Evolutionary conservation across 2,797 vertebrate genomes (phyloP).

Genomic region (Macropodus opercularis): DNA sequence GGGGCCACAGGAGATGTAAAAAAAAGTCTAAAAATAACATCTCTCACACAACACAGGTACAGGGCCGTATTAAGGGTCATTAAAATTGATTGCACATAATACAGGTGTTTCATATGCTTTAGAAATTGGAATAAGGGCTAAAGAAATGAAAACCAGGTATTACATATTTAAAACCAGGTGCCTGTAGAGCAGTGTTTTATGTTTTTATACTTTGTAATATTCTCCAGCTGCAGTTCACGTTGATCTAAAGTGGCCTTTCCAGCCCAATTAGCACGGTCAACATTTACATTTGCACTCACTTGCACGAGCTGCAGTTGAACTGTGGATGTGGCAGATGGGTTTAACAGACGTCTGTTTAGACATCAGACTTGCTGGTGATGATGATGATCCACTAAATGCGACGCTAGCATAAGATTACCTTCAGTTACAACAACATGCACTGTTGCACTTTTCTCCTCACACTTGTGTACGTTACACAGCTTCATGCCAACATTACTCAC

Average conservation of each 20-base stretch:
- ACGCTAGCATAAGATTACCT: conserved; percentile 23
- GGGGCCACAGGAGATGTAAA: conserved; percentile 27
- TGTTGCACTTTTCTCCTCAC: conserved; percentile 30
- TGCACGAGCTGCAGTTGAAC: neutral
- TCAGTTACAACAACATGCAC: conserved; percentile 44
- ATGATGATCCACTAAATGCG: conserved; percentile 1
- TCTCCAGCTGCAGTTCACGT: conserved; percentile 23
- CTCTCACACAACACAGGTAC: conserved; percentile 12
- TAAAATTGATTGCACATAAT: conserved; percentile 39
- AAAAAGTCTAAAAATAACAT: conserved; percentile 18
- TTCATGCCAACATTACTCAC: conserved; percentile 61
- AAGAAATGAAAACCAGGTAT: conserved; percentile 34
- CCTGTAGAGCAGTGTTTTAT: conserved; percentile 11
- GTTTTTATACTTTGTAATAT: too few relatives aligned
- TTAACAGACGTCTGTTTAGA: too few relatives aligned
- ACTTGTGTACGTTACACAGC: conserved; percentile 30
- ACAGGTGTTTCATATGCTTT: conserved; percentile 54
- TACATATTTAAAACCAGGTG: conserved; percentile 10
- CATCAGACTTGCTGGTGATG: too few relatives aligned
- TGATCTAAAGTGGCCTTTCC: conserved; percentile 7
- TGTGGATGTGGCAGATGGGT: conserved; percentile 1
- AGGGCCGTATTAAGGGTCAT: conserved; percentile 16
- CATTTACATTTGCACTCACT: conserved; percentile 5
- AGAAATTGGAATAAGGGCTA: conserved; percentile 17
- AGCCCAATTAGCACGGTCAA: conserved; percentile 3